These are phyloP conservation scores for Melanaphis sacchari DNA, from an alignment of 1,140 invertebrate genomes.

Conservation along the genomic window DNA sequence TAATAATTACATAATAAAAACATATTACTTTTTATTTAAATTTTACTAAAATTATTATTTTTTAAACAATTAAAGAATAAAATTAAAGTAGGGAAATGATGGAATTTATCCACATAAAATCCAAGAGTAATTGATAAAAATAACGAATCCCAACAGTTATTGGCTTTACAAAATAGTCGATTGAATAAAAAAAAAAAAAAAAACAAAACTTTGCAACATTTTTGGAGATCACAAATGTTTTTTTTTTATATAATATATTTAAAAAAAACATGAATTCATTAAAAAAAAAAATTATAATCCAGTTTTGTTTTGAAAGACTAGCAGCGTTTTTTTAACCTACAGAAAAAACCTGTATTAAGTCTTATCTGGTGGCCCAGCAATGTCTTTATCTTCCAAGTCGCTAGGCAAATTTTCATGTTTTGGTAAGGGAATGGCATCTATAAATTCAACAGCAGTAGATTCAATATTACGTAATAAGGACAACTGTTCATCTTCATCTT, in stretches of 20 bases:
- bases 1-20: constrained; percentile 41
- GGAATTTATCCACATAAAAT: constrained; percentile 51
- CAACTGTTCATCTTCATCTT: constrained; percentile 35
- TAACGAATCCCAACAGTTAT: constrained; percentile 53
- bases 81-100: constrained; percentile 17
- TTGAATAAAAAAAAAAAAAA: constrained; percentile 48
- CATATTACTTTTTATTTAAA: constrained; percentile 37
- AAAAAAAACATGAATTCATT: constrained; percentile 33
- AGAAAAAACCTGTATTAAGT: constrained; percentile 48
- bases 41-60: constrained; percentile 49
- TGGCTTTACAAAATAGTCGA: constrained; percentile 58
- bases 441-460: constrained; percentile 44
- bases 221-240: constrained; percentile 53
- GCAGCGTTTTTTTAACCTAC: constrained; percentile 47
- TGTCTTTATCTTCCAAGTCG: constrained; percentile 28
- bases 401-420: constrained; percentile 35
- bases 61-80: constrained; percentile 39
- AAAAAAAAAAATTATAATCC: constrained; percentile 32
- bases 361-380: constrained; percentile 56
- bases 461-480: constrained; percentile 45
- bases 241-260: background rate
- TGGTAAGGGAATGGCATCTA: constrained; percentile 32
- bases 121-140: constrained; percentile 42
- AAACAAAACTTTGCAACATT: constrained; percentile 56
- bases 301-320: constrained; percentile 57